phyloP scores from a whole-genome alignment of 2,797 vertebrate species.

The Tauraco hartlaubi region DNA sequence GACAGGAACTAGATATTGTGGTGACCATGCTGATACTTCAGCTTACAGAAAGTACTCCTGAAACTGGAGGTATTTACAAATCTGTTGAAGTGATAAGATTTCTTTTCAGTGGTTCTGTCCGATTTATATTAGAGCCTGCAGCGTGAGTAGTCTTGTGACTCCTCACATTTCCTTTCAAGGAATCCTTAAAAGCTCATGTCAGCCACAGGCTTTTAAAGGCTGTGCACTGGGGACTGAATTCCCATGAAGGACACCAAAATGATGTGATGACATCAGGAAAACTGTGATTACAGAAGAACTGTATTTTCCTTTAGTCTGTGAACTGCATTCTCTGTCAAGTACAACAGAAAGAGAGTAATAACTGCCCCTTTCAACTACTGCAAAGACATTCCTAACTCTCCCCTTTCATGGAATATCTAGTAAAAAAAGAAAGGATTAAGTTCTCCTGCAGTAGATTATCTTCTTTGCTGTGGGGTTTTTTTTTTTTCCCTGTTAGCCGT shows the following conservation, averaged over 20 bases:
- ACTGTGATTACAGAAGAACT: background rate
- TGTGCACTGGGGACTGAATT: background rate
- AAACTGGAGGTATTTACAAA: conserved; percentile 10
- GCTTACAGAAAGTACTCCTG: background rate
- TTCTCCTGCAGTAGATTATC: background rate
- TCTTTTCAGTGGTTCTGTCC: background rate
- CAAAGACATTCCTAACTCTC: background rate
- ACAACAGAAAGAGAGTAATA: background rate
- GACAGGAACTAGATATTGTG: background rate
- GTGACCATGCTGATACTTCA: background rate
- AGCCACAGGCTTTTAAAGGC: background rate
- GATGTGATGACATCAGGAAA: background rate
- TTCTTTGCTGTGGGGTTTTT: background rate
- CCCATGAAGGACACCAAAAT: background rate
- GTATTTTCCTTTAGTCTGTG: background rate
- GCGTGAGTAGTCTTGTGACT: background rate
- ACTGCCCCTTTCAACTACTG: background rate
- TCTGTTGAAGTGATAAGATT: background rate
- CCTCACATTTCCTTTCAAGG: background rate
- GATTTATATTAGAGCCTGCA: background rate
- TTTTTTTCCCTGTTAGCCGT: background rate
- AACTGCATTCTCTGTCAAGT: background rate
- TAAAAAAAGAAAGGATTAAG: background rate
- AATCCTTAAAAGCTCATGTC: background rate
- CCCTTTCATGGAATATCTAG: background rate